These are phyloP conservation scores for Drosophila glabriapex DNA, from an alignment of 2,888 invertebrate genomes.

Conservation along the genomic window DNA sequence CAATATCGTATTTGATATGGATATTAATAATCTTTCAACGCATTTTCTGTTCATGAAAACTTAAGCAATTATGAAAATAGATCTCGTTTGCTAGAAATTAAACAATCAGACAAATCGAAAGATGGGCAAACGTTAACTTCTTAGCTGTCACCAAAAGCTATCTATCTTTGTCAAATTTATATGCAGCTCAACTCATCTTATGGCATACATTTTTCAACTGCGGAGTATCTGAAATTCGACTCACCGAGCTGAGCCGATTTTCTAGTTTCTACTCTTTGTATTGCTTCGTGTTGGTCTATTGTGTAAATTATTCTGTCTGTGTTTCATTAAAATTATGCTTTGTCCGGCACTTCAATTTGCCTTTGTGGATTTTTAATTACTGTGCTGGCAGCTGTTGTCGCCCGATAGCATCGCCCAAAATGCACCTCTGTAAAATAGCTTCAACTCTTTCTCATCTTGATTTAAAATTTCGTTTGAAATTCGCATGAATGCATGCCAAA, in stretches of 20 bases:
- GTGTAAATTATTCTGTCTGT: conserved; percentile 36
- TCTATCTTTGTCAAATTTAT: neutral
- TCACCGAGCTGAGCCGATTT: neutral
- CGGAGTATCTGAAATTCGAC: conserved; percentile 7
- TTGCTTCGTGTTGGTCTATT: conserved; percentile 26
- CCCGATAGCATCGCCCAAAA: neutral
- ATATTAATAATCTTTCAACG: neutral
- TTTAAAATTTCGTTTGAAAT: neutral
- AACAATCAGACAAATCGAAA: neutral
- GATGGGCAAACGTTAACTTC: neutral
- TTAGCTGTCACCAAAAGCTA: neutral
- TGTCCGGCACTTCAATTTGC: conserved; percentile 65
- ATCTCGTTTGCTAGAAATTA: neutral
- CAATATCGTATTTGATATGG: neutral
- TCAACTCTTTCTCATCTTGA: neutral
- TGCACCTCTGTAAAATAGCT: neutral
- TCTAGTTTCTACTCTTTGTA: neutral
- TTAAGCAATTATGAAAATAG: neutral
- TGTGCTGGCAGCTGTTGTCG: conserved; percentile 38
- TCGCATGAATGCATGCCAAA: conserved; percentile 5
- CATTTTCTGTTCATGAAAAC: neutral
- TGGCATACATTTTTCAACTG: neutral
- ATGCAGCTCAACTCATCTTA: neutral
- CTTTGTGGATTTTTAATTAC: conserved; percentile 72
- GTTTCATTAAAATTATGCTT: conserved; percentile 78